These are phyloP conservation scores for Synchiropus splendidus DNA, from an alignment of 2,113 vertebrate species.

Conservation along the genomic window DNA sequence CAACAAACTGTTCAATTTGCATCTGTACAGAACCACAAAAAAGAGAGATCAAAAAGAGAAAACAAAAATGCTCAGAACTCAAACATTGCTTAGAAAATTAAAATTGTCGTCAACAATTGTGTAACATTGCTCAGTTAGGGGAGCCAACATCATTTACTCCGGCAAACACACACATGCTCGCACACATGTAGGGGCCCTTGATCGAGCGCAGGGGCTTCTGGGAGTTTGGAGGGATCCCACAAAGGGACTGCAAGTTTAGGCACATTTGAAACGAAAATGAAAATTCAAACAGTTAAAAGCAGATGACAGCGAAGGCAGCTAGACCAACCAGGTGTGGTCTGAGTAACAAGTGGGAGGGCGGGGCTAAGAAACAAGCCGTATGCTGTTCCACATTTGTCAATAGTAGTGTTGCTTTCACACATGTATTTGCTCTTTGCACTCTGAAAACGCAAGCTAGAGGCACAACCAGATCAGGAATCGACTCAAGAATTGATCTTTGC, in stretches of 20 bases:
- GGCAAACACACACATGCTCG: conserved; percentile 9
- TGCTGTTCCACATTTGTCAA: no score
- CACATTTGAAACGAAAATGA: conserved; percentile 14
- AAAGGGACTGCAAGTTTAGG: conserved; percentile 32
- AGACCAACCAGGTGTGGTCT: conserved; percentile 17
- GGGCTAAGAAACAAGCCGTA: background rate
- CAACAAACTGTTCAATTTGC: conserved; percentile 90
- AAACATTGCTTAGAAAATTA: conserved; percentile 56
- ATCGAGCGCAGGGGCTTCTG: background rate
- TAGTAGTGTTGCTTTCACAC: no score
- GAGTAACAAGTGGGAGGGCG: conserved; percentile 32
- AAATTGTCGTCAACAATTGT: conserved; percentile 47
- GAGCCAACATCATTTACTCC: conserved; percentile 17
- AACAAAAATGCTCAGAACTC: conserved; percentile 62
- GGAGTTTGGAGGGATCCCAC: conserved; percentile 19
- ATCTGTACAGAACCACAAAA: conserved; percentile 80
- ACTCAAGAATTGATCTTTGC: no score
- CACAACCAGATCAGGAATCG: no score
- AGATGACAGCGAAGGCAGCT: conserved; percentile 20
- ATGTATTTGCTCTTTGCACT: no score
- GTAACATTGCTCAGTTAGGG: conserved; percentile 19
- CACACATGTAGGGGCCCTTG: background rate
- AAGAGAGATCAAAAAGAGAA: conserved; percentile 63
- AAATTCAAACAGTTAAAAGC: background rate
- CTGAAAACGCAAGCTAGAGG: no score